Percentiles rank a stretch among this genome's conserved stretches.
Evolutionary conservation across 2,888 invertebrate species (phyloP).

Genomic region (Drosophila heteroneura): DNA sequence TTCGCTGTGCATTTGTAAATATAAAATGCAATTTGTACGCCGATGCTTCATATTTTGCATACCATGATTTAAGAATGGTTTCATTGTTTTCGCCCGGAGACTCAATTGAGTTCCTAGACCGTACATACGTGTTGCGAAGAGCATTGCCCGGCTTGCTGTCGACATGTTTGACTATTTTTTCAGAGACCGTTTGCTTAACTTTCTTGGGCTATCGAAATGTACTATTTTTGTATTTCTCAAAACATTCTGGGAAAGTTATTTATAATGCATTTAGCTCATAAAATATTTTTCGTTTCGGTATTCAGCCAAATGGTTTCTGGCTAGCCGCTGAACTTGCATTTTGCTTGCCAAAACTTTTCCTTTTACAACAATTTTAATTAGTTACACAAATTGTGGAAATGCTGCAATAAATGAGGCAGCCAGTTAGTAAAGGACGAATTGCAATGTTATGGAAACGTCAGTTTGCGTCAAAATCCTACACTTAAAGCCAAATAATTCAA

Average conservation of each 20-base stretch:
- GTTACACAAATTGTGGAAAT: slow-evolving; percentile 25
- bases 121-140: too few species aligned
- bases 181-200: background rate
- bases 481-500: background rate
- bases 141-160: too few species aligned
- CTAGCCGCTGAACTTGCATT: slow-evolving; percentile 18
- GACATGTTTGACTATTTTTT: too few species aligned
- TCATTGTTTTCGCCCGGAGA: background rate
- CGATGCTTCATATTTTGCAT: slow-evolving; percentile 35
- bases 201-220: background rate
- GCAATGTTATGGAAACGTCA: background rate
- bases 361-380: slow-evolving; percentile 56
- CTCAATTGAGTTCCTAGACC: background rate
- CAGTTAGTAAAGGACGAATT: background rate
- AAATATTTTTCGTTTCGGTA: background rate
- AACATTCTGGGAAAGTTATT: slow-evolving; percentile 6
- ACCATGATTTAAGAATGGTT: slow-evolving; percentile 1
- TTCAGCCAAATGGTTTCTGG: background rate
- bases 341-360: slow-evolving; percentile 26
- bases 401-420: background rate
- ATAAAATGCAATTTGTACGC: slow-evolving; percentile 55
- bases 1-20: slow-evolving; percentile 50
- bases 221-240: background rate
- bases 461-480: too few species aligned
- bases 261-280: slow-evolving; percentile 6